A percentile compares a stretch with the other conserved stretches of the same genome.
phyloP scores from a whole-genome alignment of 2,113 vertebrate genomes.

The Heliornis fulica region DNA sequence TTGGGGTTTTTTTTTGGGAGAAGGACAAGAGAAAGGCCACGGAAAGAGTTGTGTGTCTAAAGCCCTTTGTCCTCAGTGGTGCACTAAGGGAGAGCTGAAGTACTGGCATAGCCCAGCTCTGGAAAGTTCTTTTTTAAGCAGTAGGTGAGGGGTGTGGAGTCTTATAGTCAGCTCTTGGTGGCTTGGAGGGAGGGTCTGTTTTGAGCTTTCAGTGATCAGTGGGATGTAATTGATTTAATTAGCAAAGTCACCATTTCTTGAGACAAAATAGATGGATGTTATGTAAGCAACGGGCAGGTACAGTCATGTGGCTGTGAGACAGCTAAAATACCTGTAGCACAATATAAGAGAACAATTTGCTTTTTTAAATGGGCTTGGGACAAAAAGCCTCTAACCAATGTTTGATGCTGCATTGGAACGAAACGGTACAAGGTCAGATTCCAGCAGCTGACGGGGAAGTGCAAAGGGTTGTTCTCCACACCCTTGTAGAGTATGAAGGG shows the following conservation, averaged over 20 bases:
- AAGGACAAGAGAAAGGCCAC: not conserved
- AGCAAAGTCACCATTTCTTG: not conserved
- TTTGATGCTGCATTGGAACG: no score
- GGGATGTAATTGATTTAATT: not conserved
- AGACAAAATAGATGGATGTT: not conserved
- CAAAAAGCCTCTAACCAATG: not conserved
- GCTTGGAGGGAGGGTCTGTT: not conserved
- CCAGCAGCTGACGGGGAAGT: not conserved
- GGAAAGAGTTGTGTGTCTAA: not conserved
- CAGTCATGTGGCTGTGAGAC: not conserved
- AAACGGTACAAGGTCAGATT: rapidly evolving
- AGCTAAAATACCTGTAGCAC: not conserved
- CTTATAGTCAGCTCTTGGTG: not conserved
- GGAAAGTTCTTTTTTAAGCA: not conserved
- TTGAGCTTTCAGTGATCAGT: not conserved
- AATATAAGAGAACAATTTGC: not conserved
- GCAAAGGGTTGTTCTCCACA: not conserved
- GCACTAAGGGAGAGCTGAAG: not conserved
- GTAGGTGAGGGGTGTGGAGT: not conserved
- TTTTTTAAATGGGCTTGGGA: not conserved
- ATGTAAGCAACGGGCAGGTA: not conserved
- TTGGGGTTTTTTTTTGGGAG: not conserved
- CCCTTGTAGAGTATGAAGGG: no score
- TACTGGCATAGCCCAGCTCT: not conserved
- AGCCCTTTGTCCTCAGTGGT: not conserved